Evolutionary conservation across 1,140 invertebrate species (phyloP), one percentile per base, ranked within the genome.

Genomic region (Apis florea): DNA sequence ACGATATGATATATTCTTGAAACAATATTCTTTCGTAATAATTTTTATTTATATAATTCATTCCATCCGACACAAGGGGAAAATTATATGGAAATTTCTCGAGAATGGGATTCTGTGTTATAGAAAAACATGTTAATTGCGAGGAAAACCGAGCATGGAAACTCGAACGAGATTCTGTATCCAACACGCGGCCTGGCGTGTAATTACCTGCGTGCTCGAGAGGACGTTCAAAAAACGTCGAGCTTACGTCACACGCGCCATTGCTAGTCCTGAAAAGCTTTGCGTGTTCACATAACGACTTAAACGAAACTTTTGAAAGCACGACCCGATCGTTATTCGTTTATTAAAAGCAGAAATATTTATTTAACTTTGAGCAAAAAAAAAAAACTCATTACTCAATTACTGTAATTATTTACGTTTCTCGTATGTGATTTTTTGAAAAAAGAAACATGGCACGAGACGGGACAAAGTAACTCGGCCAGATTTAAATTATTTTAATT

Each of bases 241-340:
- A 49, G 64, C 21, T 77, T 75, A 54, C 80, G 61, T 86, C 80
- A 86, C 61, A 59, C 67, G 69, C 78, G 71, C 71, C 80, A 63
- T 77, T 72, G 71, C 64, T 31, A 49, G 26, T 68, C 15, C 47
- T 69, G 56, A 47, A 69, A 70, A 40, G 31, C 31, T 47, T 86
- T 58, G 84, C 84, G 85, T 86, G 84, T 54, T 63, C 54, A 54
- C 58, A 54, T 59, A 68, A 73, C 53, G 49, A 47, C 59, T 83
- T 67, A 73, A 81, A 83, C 59, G 73, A 63, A 66, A 78, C 75
- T 71, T 73, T 85, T 70, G 73, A 70, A 70, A 74, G 59, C 51
- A 49, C 67, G 54, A 61, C 19, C 10, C 19, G 71, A 66, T 67
- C 40, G 54, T 74, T 82, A 40, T 40, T 80, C 64, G 69, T 56